Conservation (phyloP, 2,797 vertebrate genomes). For the Tapera naevia region DNA sequence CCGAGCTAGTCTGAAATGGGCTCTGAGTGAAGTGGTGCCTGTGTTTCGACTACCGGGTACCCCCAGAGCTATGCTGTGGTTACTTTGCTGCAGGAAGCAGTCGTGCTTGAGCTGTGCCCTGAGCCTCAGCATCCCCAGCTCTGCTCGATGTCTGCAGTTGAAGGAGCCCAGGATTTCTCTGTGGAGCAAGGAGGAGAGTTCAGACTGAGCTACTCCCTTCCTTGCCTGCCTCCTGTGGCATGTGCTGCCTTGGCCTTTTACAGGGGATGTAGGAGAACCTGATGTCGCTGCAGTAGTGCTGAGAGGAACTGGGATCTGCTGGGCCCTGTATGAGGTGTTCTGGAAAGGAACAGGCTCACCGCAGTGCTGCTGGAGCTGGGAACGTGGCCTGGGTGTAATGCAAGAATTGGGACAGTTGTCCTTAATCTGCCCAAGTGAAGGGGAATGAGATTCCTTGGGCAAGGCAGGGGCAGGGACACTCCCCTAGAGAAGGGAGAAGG, state of each 20-base stretch:
- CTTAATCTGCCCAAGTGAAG: not conserved
- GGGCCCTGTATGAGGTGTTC: not conserved
- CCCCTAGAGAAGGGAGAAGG: not conserved
- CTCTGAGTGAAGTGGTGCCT: not conserved
- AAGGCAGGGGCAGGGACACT: not conserved
- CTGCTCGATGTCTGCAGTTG: not conserved
- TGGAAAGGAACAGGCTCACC: not conserved
- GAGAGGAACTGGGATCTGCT: not conserved
- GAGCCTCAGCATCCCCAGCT: not conserved
- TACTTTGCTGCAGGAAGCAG: not conserved
- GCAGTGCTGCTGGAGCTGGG: not conserved
- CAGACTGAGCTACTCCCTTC: not conserved
- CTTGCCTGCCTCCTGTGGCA: not conserved
- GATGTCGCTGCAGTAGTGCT: not conserved
- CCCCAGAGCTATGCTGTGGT: not conserved
- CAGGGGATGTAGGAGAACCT: not conserved
- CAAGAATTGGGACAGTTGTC: not conserved
- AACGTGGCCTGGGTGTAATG: not conserved
- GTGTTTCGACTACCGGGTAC: not conserved
- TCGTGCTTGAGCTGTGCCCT: not conserved
- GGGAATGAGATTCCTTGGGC: not conserved
- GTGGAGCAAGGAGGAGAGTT: not conserved
- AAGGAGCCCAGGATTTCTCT: not conserved
- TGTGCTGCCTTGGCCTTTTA: not conserved
- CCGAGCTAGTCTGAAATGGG: not conserved